These are phyloP conservation scores for Tolmerus cingulatus DNA, from an alignment of 2,888 invertebrate species.

Conservation along the genomic window DNA sequence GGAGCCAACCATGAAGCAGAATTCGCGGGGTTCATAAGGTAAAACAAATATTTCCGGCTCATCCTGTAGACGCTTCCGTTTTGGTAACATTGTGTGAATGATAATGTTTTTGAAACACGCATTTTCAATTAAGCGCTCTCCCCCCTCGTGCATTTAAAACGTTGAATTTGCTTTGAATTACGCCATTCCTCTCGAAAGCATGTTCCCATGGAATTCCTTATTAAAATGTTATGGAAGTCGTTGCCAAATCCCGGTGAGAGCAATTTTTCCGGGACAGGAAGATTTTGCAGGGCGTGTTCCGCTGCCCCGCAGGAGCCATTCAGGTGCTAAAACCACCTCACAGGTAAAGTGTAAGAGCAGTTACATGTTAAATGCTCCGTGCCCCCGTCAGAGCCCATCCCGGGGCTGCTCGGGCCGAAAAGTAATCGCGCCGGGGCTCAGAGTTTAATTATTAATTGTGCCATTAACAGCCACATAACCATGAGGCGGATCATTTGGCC, in stretches of 20 bases:
- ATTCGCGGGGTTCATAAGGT: neutral
- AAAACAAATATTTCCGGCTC: neutral
- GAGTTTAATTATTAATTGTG: slow-evolving; percentile 49
- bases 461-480: slow-evolving; percentile 47
- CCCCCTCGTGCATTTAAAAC: neutral
- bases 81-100: neutral
- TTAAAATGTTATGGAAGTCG: neutral
- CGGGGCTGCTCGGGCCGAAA: slow-evolving; percentile 37
- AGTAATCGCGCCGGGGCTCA: slow-evolving; percentile 45
- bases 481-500: slow-evolving; percentile 43
- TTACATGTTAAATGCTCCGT: slow-evolving; percentile 33
- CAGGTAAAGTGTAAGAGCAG: slow-evolving; percentile 31
- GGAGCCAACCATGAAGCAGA: neutral
- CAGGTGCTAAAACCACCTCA: slow-evolving; percentile 6
- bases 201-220: neutral
- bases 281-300: neutral
- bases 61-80: neutral
- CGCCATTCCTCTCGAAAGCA: neutral
- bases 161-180: neutral
- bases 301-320: slow-evolving; percentile 12
- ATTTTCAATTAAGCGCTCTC: neutral
- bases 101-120: neutral
- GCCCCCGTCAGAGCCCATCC: slow-evolving; percentile 7
- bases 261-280: neutral
- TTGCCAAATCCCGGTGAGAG: neutral